A percentile compares a stretch with the other conserved stretches of the same genome.
phyloP scores from a whole-genome alignment of 2,888 invertebrate species.

The Sinopyrophorus schimmeli region DNA sequence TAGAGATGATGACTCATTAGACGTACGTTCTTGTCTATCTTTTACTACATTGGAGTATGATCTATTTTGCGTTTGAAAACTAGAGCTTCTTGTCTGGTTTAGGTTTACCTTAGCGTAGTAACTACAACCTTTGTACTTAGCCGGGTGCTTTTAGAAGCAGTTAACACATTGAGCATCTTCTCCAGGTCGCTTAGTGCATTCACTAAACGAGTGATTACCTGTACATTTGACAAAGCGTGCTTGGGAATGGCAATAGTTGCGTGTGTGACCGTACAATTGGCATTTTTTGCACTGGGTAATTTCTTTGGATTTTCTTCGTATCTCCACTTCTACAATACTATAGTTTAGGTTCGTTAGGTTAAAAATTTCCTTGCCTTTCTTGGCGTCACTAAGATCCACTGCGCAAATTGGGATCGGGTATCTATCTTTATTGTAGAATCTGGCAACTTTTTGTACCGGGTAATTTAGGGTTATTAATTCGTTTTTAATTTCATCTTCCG shows the following conservation, averaged over 20 bases:
- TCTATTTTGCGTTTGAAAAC: conserved; percentile 1
- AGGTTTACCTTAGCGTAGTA: background rate
- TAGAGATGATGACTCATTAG: conserved; percentile 6
- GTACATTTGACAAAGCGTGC: conserved; percentile 10
- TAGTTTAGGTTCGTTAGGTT: background rate
- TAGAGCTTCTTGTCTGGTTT: background rate
- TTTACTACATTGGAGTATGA: conserved; percentile 7
- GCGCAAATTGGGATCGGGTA: conserved; percentile 7
- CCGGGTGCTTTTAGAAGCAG: conserved; percentile 8
- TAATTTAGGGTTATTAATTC: conserved; percentile 10
- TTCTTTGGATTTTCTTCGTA: conserved; percentile 9
- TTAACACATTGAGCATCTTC: conserved; percentile 3
- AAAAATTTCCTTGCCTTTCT: background rate
- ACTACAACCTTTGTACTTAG: conserved; percentile 1
- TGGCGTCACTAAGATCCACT: conserved; percentile 2
- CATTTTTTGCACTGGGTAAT: conserved; percentile 2
- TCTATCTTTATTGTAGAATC: conserved; percentile 16
- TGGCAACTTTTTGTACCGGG: conserved; percentile 6
- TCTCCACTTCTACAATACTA: conserved; percentile 7
- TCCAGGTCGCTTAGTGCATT: conserved; percentile 8
- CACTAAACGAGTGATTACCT: conserved; percentile 3
- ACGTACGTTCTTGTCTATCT: conserved; percentile 4
- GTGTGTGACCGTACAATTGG: conserved; percentile 6
- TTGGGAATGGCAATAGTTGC: conserved; percentile 6
- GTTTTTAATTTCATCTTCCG: conserved; percentile 6